Evolutionary conservation across 2,888 invertebrate genomes (phyloP).

Genomic region (Anoncus sp.): DNA sequence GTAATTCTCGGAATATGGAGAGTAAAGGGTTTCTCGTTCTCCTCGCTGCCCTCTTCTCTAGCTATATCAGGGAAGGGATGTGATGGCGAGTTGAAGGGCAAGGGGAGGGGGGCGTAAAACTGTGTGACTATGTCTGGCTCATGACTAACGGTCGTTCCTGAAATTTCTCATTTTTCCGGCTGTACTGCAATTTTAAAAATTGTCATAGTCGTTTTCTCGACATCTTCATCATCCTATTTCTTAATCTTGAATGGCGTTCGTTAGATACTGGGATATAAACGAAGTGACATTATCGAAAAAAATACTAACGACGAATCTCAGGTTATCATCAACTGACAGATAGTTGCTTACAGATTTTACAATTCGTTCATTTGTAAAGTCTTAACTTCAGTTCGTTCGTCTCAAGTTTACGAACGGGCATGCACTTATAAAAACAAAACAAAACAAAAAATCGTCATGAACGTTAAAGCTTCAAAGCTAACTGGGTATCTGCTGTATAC

Average conservation of each 20-base stretch:
- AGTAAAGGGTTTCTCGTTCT: slow-evolving; percentile 32
- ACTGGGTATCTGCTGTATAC: slow-evolving; percentile 16
- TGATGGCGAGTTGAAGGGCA: slow-evolving; percentile 39
- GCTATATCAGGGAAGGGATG: slow-evolving; percentile 46
- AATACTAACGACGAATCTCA: background rate
- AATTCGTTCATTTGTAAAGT: background rate
- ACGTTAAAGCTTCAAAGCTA: slow-evolving; percentile 31
- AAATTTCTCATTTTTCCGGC: slow-evolving; percentile 53
- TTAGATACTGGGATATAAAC: background rate
- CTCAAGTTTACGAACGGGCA: background rate
- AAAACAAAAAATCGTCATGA: background rate
- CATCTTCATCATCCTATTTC: background rate
- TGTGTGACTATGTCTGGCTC: slow-evolving; percentile 38
- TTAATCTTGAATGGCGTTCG: background rate
- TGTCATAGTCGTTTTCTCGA: slow-evolving; percentile 2
- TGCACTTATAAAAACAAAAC: background rate
- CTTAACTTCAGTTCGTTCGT: too few species aligned
- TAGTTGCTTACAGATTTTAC: background rate
- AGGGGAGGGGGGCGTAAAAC: slow-evolving; percentile 40
- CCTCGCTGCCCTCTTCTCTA: slow-evolving; percentile 9
- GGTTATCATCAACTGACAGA: background rate
- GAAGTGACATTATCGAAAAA: background rate
- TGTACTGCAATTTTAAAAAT: slow-evolving; percentile 35
- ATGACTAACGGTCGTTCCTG: slow-evolving; percentile 43
- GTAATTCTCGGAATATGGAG: slow-evolving; percentile 29